Conservation (phyloP, 30 jellyfish, hydroid and myxozoan species). For the Rhopilema esculentum region DNA sequence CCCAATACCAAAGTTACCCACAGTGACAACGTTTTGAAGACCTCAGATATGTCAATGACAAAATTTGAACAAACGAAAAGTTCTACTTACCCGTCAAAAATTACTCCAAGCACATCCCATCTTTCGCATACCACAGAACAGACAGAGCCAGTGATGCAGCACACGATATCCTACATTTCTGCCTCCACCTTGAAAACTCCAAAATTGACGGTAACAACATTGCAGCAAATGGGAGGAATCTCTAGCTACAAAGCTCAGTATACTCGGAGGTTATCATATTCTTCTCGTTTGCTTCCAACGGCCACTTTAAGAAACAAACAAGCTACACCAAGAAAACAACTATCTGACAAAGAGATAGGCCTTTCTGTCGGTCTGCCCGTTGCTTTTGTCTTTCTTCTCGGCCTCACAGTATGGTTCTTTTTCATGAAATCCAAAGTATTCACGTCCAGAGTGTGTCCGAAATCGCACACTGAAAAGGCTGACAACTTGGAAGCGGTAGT, state of each 20-base stretch:
- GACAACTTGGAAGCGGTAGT: not conserved
- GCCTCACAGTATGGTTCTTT: not conserved
- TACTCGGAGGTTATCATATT: not conserved
- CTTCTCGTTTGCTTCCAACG: not conserved
- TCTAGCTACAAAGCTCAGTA: not conserved
- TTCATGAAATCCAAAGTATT: not conserved
- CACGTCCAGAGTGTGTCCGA: not conserved
- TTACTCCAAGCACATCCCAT: too few species aligned
- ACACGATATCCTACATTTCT: too few species aligned
- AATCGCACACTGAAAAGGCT: not conserved
- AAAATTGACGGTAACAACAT: not conserved
- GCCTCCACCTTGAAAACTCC: not conserved
- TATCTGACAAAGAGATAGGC: not conserved
- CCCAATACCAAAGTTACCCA: too few species aligned
- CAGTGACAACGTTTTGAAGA: too few species aligned
- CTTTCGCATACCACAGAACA: too few species aligned
- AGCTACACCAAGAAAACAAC: not conserved
- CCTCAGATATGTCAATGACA: not conserved
- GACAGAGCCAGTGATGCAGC: not conserved
- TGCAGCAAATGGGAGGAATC: not conserved
- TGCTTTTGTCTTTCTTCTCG: not conserved
- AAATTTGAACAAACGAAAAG: not conserved
- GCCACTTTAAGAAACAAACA: not conserved
- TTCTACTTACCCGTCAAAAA: not conserved
- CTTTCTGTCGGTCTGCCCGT: slow-evolving; percentile 31